A percentile compares a stretch with the other conserved stretches of the same genome.
These are phyloP conservation scores for Neodiprion pinetum DNA, from an alignment of 1,140 invertebrate species.

Conservation along the genomic window DNA sequence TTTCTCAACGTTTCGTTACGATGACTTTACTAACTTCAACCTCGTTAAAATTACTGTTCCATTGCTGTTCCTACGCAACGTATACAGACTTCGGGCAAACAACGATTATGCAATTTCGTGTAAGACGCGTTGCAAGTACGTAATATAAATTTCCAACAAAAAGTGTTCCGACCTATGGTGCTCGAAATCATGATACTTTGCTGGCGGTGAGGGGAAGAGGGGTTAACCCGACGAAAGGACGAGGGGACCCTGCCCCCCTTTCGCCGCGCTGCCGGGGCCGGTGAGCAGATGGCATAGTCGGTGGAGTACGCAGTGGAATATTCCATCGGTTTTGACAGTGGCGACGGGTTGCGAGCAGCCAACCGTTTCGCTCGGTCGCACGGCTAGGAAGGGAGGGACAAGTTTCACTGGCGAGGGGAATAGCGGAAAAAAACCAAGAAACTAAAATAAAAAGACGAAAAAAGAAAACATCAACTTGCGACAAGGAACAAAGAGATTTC, in stretches of 20 bases:
- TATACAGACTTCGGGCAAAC: too few species aligned
- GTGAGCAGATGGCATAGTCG: constrained; percentile 49
- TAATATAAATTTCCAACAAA: too few species aligned
- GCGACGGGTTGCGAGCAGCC: neutral
- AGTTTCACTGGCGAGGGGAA: too few species aligned
- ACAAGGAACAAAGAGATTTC: neutral
- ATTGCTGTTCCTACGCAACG: too few species aligned
- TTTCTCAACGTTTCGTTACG: too few species aligned
- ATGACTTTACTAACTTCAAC: too few species aligned
- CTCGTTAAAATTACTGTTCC: too few species aligned
- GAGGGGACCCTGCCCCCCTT: constrained; percentile 33
- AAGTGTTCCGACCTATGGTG: too few species aligned
- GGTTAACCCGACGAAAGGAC: constrained; percentile 14
- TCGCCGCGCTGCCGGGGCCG: constrained; percentile 10
- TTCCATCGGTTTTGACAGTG: constrained; percentile 45
- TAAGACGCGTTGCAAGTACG: too few species aligned
- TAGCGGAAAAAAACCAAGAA: neutral
- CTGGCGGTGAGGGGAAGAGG: neutral
- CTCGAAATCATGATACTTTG: neutral
- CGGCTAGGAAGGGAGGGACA: neutral
- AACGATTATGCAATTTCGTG: too few species aligned
- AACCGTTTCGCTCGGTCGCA: neutral
- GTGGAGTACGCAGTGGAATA: constrained; percentile 52
- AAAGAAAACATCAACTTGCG: neutral
- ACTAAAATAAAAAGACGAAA: neutral